phyloP scores from a whole-genome alignment of 2,113 vertebrate species.

The Callospermophilus lateralis region DNA sequence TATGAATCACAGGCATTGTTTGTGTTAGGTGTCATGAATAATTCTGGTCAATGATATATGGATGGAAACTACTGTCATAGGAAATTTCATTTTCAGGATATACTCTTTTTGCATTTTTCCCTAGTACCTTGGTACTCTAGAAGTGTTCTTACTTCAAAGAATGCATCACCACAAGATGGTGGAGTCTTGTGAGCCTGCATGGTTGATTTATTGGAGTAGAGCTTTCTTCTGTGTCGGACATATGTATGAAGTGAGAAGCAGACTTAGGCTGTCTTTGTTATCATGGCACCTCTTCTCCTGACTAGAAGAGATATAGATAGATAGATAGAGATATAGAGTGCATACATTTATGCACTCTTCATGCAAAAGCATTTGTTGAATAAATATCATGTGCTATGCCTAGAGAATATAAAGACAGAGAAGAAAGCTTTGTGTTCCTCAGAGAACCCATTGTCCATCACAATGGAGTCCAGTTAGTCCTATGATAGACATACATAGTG shows the following conservation, averaged over 20 bases:
- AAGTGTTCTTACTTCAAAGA: neutral
- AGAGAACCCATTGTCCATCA: neutral
- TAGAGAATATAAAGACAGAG: neutral
- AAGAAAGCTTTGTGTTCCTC: neutral
- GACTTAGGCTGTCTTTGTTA: neutral
- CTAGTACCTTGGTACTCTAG: neutral
- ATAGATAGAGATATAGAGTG: neutral
- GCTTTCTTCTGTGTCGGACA: neutral
- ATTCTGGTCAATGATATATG: neutral
- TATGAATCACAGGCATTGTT: neutral
- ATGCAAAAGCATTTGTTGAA: conserved; percentile 43
- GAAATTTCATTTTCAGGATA: conserved; percentile 8
- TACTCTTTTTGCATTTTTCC: neutral
- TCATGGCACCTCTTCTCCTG: neutral
- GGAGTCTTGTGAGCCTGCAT: neutral
- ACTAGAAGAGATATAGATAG: neutral
- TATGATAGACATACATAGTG: neutral
- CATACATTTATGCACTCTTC: neutral
- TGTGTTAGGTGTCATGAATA: neutral
- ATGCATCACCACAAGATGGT: neutral
- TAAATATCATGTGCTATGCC: neutral
- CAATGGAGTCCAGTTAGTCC: neutral
- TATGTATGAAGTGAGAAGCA: neutral
- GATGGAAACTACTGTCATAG: neutral
- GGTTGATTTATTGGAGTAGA: neutral